A percentile compares a stretch with the other conserved stretches of the same genome.
Conservation (phyloP, 2,888 invertebrate genomes). For the Phrixothrix hirtus region DNA sequence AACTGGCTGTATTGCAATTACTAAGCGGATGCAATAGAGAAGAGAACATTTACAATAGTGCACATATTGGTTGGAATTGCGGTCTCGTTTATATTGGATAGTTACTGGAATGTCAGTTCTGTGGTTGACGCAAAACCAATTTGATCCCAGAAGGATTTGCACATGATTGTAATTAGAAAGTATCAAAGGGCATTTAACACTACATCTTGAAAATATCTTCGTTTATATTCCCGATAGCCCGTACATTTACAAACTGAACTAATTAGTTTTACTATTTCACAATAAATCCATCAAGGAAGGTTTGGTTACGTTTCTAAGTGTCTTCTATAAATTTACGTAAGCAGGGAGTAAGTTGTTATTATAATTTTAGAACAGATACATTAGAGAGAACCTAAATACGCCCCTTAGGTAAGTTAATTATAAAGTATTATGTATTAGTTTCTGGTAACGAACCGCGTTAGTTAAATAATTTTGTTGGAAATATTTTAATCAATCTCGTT, state of each 20-base stretch:
- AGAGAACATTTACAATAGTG: background rate
- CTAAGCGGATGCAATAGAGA: background rate
- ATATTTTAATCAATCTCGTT: no score
- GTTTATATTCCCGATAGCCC: conserved; percentile 10
- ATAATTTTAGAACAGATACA: conserved; percentile 9
- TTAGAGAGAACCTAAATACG: conserved; percentile 3
- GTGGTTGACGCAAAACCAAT: conserved; percentile 10
- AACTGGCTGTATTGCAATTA: background rate
- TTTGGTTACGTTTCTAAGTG: conserved; percentile 10
- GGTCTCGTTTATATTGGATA: conserved; percentile 26
- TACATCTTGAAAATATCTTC: background rate
- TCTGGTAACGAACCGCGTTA: background rate
- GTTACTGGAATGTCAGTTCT: conserved; percentile 12
- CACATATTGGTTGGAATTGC: conserved; percentile 49
- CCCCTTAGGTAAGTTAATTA: conserved; percentile 17
- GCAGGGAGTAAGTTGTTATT: conserved; percentile 11
- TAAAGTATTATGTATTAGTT: conserved; percentile 16
- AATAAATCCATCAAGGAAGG: conserved; percentile 20
- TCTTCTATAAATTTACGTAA: conserved; percentile 12
- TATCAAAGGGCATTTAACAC: background rate
- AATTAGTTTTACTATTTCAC: conserved; percentile 18
- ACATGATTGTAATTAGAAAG: background rate
- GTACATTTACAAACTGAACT: conserved; percentile 11
- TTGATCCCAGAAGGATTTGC: background rate
- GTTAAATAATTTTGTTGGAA: background rate